phyloP scores from a whole-genome alignment of 2,888 invertebrate species.

The Lobophora halterata region DNA sequence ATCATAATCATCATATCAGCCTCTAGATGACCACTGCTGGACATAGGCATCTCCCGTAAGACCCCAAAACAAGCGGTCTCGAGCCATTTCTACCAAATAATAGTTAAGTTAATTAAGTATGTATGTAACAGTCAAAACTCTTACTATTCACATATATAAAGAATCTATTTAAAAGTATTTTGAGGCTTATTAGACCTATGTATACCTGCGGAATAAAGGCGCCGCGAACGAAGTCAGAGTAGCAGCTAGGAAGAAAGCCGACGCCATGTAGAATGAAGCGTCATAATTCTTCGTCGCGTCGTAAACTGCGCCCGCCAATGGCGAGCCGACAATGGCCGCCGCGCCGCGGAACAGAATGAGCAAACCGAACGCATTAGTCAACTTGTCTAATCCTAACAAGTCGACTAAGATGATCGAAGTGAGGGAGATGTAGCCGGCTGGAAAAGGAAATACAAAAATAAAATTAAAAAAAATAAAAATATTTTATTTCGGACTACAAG shows the following conservation, averaged over 20 bases:
- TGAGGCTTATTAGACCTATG: slow-evolving; percentile 8
- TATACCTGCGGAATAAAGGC: slow-evolving; percentile 83
- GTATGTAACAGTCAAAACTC: no score
- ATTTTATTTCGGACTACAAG: no score
- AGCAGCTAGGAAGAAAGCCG: slow-evolving; percentile 91
- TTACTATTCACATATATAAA: no score
- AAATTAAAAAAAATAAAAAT: background rate
- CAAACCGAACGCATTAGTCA: slow-evolving; percentile 98
- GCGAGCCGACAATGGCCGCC: slow-evolving; percentile 93
- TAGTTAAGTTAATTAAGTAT: no score
- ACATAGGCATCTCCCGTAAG: no score
- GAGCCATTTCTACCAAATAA: no score
- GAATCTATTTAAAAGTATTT: slow-evolving; percentile 13
- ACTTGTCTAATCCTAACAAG: slow-evolving; percentile 94
- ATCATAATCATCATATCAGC: no score
- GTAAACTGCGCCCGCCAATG: slow-evolving; percentile 92
- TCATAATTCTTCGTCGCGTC: slow-evolving; percentile 93
- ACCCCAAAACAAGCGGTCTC: no score
- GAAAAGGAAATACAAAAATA: slow-evolving; percentile 28
- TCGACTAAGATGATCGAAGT: slow-evolving; percentile 99
- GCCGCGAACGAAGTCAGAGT: slow-evolving; percentile 92
- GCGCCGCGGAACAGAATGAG: slow-evolving; percentile 97
- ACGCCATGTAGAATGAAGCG: slow-evolving; percentile 96
- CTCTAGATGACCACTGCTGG: no score
- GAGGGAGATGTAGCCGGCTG: slow-evolving; percentile 98